Percentiles rank a stretch among this genome's conserved stretches.
phyloP scores from a whole-genome alignment of 2,888 invertebrate genomes.

The Nemotelus nigrinus region DNA sequence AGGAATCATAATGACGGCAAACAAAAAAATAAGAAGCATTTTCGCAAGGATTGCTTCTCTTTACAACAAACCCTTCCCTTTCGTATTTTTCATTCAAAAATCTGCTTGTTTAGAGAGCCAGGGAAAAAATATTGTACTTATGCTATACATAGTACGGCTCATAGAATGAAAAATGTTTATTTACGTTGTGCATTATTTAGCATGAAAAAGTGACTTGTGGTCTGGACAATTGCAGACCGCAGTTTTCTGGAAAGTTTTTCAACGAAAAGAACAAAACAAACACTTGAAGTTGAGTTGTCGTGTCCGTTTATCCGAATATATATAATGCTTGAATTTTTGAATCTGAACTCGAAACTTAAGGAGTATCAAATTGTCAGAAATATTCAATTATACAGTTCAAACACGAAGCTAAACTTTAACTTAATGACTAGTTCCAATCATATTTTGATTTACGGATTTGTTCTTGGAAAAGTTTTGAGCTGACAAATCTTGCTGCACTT shows the following conservation, averaged over 20 bases:
- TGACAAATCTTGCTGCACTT: neutral
- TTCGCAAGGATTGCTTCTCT: slow-evolving; percentile 10
- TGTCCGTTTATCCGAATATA: too few species aligned
- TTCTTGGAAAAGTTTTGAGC: too few species aligned
- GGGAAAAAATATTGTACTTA: too few species aligned
- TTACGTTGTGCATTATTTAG: slow-evolving; percentile 49
- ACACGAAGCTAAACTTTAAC: neutral
- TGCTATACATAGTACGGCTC: neutral
- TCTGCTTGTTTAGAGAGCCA: neutral
- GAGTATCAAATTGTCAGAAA: too few species aligned
- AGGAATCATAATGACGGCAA: slow-evolving; percentile 10
- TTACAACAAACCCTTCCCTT: neutral
- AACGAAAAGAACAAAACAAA: slow-evolving; percentile 15
- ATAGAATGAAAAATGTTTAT: slow-evolving; percentile 49
- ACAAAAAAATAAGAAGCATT: slow-evolving; percentile 9
- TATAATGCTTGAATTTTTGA: too few species aligned
- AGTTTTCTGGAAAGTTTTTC: slow-evolving; percentile 31
- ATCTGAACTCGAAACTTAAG: too few species aligned
- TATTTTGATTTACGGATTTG: neutral
- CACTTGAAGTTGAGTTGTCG: too few species aligned
- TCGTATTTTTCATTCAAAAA: slow-evolving; percentile 11
- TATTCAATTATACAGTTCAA: neutral
- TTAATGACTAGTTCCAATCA: neutral
- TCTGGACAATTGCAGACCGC: slow-evolving; percentile 40
- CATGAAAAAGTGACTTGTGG: slow-evolving; percentile 47